These are phyloP conservation scores for crab-eating macaque (Macaca fascicularis) DNA, from an alignment of 2,113 vertebrate species.

Conservation along the genomic window T2T-MFA8v1.1 NC_088381.1:22823001-22823500, in stretches of 20 bases:
- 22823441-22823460: neutral
- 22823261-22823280: neutral
- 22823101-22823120: slow-evolving; percentile 27
- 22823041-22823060: neutral
- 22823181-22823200: slow-evolving; percentile 21
- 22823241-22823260: neutral
- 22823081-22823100: neutral
- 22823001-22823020: neutral
- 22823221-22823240: neutral
- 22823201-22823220: neutral
- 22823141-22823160: neutral
- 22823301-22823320: neutral
- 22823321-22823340: neutral
- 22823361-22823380: neutral
- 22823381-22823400: neutral
- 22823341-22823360: neutral
- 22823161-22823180: neutral
- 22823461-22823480: neutral
- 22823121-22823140: neutral
- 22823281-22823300: neutral
- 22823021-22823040: neutral
- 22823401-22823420: neutral
- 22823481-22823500: neutral
- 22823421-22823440: neutral
- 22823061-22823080: neutral